Evolutionary conservation across 2,797 vertebrate genomes (phyloP), one percentile per base, ranked within the genome.

Genomic region (Etheostoma perlongum): DNA sequence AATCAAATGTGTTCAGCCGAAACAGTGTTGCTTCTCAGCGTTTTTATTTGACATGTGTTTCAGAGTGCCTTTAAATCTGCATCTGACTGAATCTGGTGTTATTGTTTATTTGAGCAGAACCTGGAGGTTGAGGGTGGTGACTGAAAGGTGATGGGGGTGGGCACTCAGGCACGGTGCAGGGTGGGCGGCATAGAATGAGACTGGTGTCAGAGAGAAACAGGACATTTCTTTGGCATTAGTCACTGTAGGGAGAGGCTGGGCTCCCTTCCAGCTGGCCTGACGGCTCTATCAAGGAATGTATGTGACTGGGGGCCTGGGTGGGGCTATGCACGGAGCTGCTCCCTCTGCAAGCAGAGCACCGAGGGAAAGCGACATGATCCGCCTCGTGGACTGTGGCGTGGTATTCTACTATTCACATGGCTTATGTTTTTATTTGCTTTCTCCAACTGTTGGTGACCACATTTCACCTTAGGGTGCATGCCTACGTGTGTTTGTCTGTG

Each of bases 161-260:
- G 79, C 65, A 52, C 49, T 75, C 60, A 63, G 52, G 55, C 76
- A 82, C 82, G 67, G 73, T 48, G 21, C 67, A 63, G 64, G 82
- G 88, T 88, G 82, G 86, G 83, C 59, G 9, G 72, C 58, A 81
- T 42, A 83, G 76, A 89, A 79, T 78, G 49, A 71, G 80, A 75
- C 68, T 58, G 12, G 72, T 83, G 69, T 85, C 67, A 58, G 77
- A 81, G 68, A 89, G 82, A 91, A 89, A 90, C 85, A 93, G 92
- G 87, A 94, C 94, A 95, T 95, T 95, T 93, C 94, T 95, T 90
- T 90, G 83, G 90, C 89, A 91, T 95, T 95, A 95, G 92, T 96
- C 95, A 95, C 81, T 75, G 91, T 66, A 84, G 93, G 94, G 93
- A 94, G 94, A 93, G 92, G 92, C 91, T 89, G 92, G 95, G 95